Percentiles rank a stretch among this genome's conserved stretches.
These are phyloP conservation scores for Chelonia mydas DNA, from an alignment of 2,797 vertebrate genomes.

Conservation along the genomic window DNA sequence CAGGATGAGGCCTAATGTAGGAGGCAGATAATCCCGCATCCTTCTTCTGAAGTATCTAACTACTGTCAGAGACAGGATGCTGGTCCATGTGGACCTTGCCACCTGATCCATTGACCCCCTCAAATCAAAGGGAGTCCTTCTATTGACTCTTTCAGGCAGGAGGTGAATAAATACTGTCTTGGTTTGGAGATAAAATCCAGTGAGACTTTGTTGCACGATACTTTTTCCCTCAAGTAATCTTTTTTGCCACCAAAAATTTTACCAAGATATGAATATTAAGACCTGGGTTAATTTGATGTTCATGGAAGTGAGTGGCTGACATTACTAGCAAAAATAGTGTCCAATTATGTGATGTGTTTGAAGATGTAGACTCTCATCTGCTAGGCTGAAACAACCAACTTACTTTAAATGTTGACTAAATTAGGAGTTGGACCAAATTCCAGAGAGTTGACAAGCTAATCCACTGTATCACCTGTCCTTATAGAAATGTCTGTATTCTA, in stretches of 20 bases:
- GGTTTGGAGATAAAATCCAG: accelerated
- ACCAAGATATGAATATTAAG: not conserved
- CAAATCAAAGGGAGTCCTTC: not conserved
- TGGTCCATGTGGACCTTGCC: not conserved
- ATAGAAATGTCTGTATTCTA: not conserved
- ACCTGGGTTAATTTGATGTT: not conserved
- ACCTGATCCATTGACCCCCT: not conserved
- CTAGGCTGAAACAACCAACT: not conserved
- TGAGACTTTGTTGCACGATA: not conserved
- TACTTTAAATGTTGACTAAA: not conserved
- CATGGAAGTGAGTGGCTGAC: not conserved
- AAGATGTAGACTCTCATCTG: not conserved
- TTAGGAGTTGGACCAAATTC: not conserved
- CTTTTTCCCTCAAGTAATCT: not conserved
- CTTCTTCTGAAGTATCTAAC: not conserved
- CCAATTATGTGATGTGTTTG: not conserved
- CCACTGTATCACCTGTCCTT: not conserved
- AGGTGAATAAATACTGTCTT: accelerated
- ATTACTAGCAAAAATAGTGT: not conserved
- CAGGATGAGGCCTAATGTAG: not conserved
- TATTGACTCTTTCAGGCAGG: accelerated
- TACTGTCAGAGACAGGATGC: not conserved
- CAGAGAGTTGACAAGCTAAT: not conserved
- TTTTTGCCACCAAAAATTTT: not conserved
- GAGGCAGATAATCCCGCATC: not conserved